Percentiles rank a stretch among this genome's conserved stretches.
Conservation (phyloP, 2,888 invertebrate genomes). For the Caradrina kadenii region DNA sequence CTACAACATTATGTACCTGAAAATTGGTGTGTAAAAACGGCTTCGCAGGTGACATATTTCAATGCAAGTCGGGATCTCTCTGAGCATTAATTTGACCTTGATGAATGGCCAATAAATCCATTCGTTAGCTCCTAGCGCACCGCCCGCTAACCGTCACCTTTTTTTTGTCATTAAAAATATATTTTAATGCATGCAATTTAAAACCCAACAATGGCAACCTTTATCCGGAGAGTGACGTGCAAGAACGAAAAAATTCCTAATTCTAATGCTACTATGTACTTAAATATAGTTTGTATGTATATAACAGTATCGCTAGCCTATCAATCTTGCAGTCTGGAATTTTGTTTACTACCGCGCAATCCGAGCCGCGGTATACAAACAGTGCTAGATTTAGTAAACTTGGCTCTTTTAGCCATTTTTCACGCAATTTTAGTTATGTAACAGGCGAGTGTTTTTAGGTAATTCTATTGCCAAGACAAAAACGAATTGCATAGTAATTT, state of each 20-base stretch:
- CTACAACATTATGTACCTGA: too few relatives aligned
- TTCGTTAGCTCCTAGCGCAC: too few relatives aligned
- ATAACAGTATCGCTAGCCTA: neutral
- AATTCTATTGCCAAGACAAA: constrained; percentile 5
- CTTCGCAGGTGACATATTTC: too few relatives aligned
- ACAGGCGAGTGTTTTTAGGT: neutral
- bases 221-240: neutral
- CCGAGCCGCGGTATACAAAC: constrained; percentile 38
- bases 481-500: neutral
- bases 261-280: constrained; percentile 3
- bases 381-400: constrained; percentile 35
- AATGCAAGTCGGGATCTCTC: too few relatives aligned
- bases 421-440: constrained; percentile 17
- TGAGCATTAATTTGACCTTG: too few relatives aligned
- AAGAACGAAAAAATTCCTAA: neutral
- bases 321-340: constrained; percentile 44
- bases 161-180: too few relatives aligned
- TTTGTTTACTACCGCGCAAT: constrained; percentile 47
- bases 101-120: too few relatives aligned
- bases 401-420: constrained; percentile 11
- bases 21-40: too few relatives aligned
- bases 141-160: too few relatives aligned
- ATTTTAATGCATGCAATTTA: too few relatives aligned
- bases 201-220: too few relatives aligned
- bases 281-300: neutral